Base-by-base conservation (phyloP, 2,797 vertebrate species). In the Scyliorhinus canicula region DNA sequence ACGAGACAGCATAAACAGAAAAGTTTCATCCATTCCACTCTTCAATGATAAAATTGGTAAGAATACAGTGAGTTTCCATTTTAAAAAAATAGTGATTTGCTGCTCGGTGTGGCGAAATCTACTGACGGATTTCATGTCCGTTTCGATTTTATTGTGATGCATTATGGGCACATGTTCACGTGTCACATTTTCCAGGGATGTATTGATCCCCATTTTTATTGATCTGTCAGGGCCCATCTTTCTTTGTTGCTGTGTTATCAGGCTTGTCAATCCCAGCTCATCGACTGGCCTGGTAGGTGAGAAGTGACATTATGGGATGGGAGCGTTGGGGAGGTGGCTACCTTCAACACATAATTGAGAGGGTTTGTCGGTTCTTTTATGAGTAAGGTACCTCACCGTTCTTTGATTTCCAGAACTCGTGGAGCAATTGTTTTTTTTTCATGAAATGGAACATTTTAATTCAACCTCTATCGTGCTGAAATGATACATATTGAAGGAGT, bases 71-170 rank as follows among this genome's bases (percentile, higher is more conserved):
- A 74, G 21, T 26, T 94, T 94, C 52, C 65, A 94, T 52, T 79
- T 8, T 3, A 94, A 69, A 47, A 55, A 31, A 94, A 71, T 71
- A 28, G n/a, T 74, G 47, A 94, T 94, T 74, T 71, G 55, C 67
- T 74, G 55, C 55, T 74, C 67, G 52, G 40, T 16, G 44, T 65
- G n/a, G 24, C 21, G 44, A 93, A 69, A 71, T 74, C 55, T 74
- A 71, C 74, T 94, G 40, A 94, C 47, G 21, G 67, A 55, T 94
- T 94, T 94, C 47, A 69, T 71, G 47, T 65, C 63, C 63, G 19
- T 71, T 60, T 71, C 71, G 65, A 93, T 71, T 71, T 93, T 93
- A 71, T 74, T 94, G 44, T 94, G 47, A 74, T 74, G 67, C 47
- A 74, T 74, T 94, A 40, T 94, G 67, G 67, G 28, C 31, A 94